A percentile compares a stretch with the other conserved stretches of the same genome.
These are phyloP conservation scores for Hemistola chrysoprasaria DNA, from an alignment of 2,888 invertebrate species.

Conservation along the genomic window DNA sequence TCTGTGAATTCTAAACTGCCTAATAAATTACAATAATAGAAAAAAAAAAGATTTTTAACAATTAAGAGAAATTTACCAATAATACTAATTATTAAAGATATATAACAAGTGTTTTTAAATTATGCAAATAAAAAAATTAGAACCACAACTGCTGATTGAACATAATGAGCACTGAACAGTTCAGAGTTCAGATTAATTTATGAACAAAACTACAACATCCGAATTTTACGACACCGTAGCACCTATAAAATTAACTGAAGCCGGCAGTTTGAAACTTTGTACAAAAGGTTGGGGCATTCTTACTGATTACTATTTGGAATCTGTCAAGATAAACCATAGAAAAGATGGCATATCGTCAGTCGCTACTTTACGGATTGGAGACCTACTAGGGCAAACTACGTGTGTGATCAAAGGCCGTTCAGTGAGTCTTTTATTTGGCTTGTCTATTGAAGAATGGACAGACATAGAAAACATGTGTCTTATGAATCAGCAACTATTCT, in stretches of 20 bases:
- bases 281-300: constrained; percentile 62
- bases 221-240: constrained; percentile 42
- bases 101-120: too few species aligned
- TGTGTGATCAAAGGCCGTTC: constrained; percentile 58
- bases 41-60: too few species aligned
- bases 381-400: constrained; percentile 61
- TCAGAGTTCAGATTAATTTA: constrained; percentile 24
- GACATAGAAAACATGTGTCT: constrained; percentile 60
- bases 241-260: constrained; percentile 63
- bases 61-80: too few species aligned
- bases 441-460: constrained; percentile 58
- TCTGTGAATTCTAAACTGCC: too few species aligned
- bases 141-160: too few species aligned
- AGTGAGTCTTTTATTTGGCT: constrained; percentile 61
- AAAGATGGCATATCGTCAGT: constrained; percentile 44
- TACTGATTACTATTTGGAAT: constrained; percentile 66
- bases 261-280: constrained; percentile 47
- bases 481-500: constrained; percentile 62
- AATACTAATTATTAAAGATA: too few species aligned
- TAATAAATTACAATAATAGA: too few species aligned
- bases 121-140: too few species aligned
- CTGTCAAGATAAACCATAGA: constrained; percentile 63
- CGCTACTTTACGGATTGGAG: constrained; percentile 62
- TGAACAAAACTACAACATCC: constrained; percentile 35
- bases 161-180: too few species aligned